phyloP scores from a whole-genome alignment of 2,797 vertebrate genomes.

The Danio albolineatus region DNA sequence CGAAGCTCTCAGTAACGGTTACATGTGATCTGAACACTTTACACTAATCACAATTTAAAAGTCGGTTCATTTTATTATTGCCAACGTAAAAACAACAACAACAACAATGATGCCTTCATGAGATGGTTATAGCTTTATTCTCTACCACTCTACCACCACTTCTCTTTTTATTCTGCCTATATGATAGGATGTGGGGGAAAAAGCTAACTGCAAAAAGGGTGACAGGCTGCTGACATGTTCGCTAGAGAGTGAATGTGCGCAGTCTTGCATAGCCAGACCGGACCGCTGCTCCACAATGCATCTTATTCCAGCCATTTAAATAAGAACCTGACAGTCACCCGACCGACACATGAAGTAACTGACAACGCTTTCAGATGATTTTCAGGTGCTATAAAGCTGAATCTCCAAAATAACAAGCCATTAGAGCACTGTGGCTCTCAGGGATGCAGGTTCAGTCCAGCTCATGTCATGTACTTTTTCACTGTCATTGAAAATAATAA shows the following conservation, averaged over 20 bases:
- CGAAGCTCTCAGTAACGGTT: no score
- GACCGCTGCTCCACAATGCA: background rate
- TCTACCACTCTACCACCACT: background rate
- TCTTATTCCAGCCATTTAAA: background rate
- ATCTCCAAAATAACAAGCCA: background rate
- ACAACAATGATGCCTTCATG: no score
- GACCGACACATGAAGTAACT: background rate
- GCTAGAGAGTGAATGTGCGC: constrained; percentile 1
- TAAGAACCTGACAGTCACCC: background rate
- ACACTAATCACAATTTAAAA: no score
- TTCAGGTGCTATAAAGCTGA: background rate
- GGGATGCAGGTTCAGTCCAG: constrained; percentile 8
- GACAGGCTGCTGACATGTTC: constrained; percentile 19
- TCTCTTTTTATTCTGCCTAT: background rate
- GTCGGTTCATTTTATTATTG: no score
- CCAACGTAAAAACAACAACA: no score
- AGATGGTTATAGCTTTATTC: no score
- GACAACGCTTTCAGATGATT: background rate
- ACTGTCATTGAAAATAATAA: background rate
- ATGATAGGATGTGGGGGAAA: background rate
- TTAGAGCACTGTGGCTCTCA: background rate
- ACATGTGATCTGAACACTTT: no score
- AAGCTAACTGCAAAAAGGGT: background rate
- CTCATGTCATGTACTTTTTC: background rate
- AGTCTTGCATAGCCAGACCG: constrained; percentile 5